These are phyloP conservation scores for Limnephilus auricula DNA, from an alignment of 2,888 invertebrate species.

Conservation along the genomic window DNA sequence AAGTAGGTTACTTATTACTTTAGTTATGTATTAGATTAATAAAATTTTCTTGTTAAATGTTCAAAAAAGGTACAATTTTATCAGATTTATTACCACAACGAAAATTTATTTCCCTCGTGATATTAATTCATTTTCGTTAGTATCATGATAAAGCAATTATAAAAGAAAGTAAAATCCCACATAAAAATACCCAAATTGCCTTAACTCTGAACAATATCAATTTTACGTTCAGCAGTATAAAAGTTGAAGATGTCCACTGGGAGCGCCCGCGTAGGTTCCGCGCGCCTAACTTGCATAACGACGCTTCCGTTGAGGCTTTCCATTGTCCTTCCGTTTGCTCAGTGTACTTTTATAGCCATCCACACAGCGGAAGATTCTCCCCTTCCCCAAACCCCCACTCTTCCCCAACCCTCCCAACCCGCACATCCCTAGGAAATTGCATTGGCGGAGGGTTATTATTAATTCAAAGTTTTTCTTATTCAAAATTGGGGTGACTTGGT, in stretches of 20 bases:
- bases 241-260: conserved; percentile 28
- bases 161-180: neutral
- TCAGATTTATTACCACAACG: neutral
- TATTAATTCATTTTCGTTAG: neutral
- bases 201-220: neutral
- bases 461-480: conserved; percentile 58
- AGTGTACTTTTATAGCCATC: conserved; percentile 58
- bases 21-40: neutral
- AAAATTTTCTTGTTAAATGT: neutral
- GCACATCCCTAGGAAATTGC: conserved; percentile 44
- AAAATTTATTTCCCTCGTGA: neutral
- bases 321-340: conserved; percentile 58
- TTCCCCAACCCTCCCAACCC: neutral
- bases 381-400: neutral
- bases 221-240: neutral
- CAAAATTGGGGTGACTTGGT: conserved; percentile 49
- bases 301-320: conserved; percentile 57
- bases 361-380: conserved; percentile 27
- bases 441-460: conserved; percentile 53
- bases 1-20: no score
- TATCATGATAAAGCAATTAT: conserved; percentile 2
- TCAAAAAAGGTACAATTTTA: neutral
- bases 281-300: conserved; percentile 61
- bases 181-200: neutral
- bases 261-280: neutral